Base-by-base conservation (phyloP, 2,797 vertebrate species). In the Pelodytes ibericus region DNA sequence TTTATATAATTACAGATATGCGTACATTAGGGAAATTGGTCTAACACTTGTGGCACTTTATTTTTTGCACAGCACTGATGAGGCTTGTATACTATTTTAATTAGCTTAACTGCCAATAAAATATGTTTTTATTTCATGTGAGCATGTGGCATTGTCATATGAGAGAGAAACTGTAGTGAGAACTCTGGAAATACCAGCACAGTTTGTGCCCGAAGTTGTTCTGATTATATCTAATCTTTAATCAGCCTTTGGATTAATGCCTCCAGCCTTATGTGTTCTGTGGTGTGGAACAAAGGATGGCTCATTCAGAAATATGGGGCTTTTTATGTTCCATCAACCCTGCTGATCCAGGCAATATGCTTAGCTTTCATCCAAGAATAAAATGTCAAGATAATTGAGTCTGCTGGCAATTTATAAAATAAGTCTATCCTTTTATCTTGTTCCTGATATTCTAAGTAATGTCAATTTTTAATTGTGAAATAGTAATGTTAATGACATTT, bases 401-500 rank as follows among this genome's bases (percentile, higher is more conserved):
- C 26, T 61, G 58, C 58, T 4, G 58, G 29, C 27, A 31, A 61
- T 29, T 59, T 59, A 29, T 26, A 27, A 27, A 6, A 59, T 59
- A 57, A 51, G 53, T 25, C n/a, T 57, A 1, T 9, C 8, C 16
- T 16, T 58, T 58, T 58, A 26, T 2, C 31, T 61, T 20, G 16
- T 29, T 27, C 18, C n/a, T 56, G 24, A 6, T 56, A 56, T 27
- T 61, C 58, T 18, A 7, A 31, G 3, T 61, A 61, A 61, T 18
- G n/a, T n/a, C 15, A 16, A 6, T n/a, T 61, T 31, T 31, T 61
- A 61, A 61, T 61, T 18, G 26, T 31, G 13, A 22, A 7, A 15
- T 59, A 59, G 2, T 59, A 30, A 61, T 31, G 27, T 18, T 30
- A 61, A 61, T 61, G 58, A 61, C 27, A 31, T 61, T 61, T 61